Conservation (phyloP, 2,797 vertebrate genomes). For the Melanotaenia trifasciata region DNA sequence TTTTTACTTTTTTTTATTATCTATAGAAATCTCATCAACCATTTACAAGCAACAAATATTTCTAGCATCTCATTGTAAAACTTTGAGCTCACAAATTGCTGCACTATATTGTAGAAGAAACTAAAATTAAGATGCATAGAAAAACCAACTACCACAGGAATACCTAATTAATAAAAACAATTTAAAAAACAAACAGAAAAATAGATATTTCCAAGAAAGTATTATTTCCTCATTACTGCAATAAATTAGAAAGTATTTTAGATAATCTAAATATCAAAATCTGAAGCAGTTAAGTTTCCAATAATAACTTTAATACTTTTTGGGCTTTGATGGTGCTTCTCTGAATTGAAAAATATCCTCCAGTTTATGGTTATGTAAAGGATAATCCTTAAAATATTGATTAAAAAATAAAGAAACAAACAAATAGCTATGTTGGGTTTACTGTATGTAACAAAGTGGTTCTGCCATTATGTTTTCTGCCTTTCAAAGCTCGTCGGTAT, state of each 20-base stretch:
- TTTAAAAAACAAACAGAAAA: background rate
- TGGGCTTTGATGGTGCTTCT: background rate
- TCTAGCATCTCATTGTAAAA: background rate
- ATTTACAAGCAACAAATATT: background rate
- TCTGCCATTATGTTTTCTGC: background rate
- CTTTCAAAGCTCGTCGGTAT: background rate
- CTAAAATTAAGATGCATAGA: background rate
- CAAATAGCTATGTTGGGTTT: background rate
- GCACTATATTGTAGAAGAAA: background rate
- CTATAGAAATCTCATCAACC: background rate
- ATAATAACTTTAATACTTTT: background rate
- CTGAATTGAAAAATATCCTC: background rate
- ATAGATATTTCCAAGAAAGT: background rate
- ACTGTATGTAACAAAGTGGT: background rate
- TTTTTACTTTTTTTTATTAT: constrained; percentile 1
- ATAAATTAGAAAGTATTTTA: background rate
- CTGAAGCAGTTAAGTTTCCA: too few relatives aligned
- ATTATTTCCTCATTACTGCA: background rate
- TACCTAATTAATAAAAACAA: background rate
- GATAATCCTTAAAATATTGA: too few relatives aligned
- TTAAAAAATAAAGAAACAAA: background rate
- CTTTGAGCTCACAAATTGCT: background rate
- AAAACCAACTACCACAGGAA: background rate
- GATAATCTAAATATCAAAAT: background rate
- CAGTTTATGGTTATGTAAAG: background rate